phyloP scores from a whole-genome alignment of 1,140 invertebrate genomes.

The Dolichoris vasculosae region DNA sequence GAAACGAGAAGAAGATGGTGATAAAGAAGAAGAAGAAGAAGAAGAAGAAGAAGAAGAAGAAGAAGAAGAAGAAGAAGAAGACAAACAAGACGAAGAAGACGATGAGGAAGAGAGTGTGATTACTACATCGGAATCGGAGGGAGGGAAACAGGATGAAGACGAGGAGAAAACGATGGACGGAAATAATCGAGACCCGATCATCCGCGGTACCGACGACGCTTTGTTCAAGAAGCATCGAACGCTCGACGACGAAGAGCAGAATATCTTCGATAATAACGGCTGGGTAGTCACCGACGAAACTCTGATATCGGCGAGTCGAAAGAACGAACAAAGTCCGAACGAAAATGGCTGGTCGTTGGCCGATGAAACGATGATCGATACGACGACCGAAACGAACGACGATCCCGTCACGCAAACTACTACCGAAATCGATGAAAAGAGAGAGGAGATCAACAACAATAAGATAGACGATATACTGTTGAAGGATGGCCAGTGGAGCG shows the following conservation, averaged over 20 bases:
- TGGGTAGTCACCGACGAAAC: constrained; percentile 67
- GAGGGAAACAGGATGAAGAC: neutral
- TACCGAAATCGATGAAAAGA: constrained; percentile 24
- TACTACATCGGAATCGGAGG: constrained; percentile 47
- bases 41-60: neutral
- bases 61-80: no score
- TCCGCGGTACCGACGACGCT: neutral
- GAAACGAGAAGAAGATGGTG: neutral
- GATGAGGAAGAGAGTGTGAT: no score
- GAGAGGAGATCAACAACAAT: constrained; percentile 57
- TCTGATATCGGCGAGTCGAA: constrained; percentile 36
- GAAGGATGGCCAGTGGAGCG: constrained; percentile 54
- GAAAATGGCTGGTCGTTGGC: constrained; percentile 20
- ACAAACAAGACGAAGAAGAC: neutral
- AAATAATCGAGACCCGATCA: neutral
- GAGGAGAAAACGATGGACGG: neutral
- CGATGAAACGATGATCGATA: no score
- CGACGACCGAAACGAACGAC: constrained; percentile 33
- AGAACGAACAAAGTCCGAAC: neutral
- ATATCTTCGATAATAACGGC: constrained; percentile 71
- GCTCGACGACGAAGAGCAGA: constrained; percentile 53
- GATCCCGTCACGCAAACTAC: neutral
- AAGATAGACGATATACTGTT: constrained; percentile 21
- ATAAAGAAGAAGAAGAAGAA: neutral
- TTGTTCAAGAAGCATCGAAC: constrained; percentile 20